A percentile compares a stretch with the other conserved stretches of the same genome.
Conservation (phyloP, 2,113 vertebrate genomes). For the Pteronura brasiliensis region DNA sequence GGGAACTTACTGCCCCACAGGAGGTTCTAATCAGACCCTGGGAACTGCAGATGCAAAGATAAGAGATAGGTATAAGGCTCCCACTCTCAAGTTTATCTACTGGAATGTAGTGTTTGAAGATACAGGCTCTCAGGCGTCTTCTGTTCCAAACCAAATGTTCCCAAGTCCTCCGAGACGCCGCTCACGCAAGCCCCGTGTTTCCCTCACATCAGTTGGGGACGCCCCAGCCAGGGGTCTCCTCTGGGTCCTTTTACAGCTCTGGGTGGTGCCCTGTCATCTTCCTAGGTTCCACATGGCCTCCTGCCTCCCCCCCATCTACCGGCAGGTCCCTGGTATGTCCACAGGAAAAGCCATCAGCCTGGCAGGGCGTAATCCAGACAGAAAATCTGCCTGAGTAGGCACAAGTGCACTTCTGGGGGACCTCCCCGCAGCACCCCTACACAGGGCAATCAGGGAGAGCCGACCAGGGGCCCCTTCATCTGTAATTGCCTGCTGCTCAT, state of each 20-base stretch:
- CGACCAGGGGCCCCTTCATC: no score
- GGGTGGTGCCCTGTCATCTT: background rate
- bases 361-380: background rate
- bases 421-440: rapidly evolving
- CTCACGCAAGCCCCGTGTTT: background rate
- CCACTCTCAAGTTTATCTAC: background rate
- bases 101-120: background rate
- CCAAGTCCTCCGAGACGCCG: background rate
- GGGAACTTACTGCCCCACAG: background rate
- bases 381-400: background rate
- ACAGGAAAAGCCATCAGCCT: background rate
- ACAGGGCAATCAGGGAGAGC: background rate
- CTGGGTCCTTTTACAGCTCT: background rate
- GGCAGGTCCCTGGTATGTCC: background rate
- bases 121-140: background rate
- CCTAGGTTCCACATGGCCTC: background rate
- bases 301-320: background rate
- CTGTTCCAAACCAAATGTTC: background rate
- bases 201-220: background rate
- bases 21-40: background rate
- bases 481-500: background rate
- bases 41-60: background rate
- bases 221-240: background rate
- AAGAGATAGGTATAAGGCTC: background rate
- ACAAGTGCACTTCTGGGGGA: background rate